These are phyloP conservation scores for Caenorhabditis zanzibari DNA, from an alignment of 2,888 invertebrate genomes.

Conservation along the genomic window DNA sequence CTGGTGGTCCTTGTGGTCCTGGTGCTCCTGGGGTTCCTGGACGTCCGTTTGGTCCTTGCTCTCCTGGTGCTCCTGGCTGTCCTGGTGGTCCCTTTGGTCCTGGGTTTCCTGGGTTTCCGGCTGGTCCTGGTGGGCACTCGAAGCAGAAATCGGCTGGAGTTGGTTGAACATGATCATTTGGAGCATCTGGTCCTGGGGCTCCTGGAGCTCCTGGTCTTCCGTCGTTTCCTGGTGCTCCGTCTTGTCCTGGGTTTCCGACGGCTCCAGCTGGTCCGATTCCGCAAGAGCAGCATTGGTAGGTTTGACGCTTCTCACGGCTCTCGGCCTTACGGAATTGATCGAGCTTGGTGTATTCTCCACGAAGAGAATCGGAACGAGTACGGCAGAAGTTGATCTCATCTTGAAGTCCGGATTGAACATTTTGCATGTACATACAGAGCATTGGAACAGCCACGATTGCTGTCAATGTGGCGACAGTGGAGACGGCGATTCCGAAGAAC, in stretches of 20 bases:
- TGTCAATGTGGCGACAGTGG: slow-evolving; percentile 73
- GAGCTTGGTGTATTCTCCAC: slow-evolving; percentile 76
- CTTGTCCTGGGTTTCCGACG: slow-evolving; percentile 68
- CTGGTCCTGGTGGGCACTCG: slow-evolving; percentile 75
- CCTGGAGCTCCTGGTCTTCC: slow-evolving; percentile 74
- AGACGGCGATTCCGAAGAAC: slow-evolving; percentile 79
- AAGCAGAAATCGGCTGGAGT: slow-evolving; percentile 76
- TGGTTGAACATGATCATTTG: slow-evolving; percentile 71
- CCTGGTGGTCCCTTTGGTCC: slow-evolving; percentile 78
- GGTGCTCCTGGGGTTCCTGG: slow-evolving; percentile 77
- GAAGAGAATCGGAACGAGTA: slow-evolving; percentile 72
- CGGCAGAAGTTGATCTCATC: slow-evolving; percentile 81
- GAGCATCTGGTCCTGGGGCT: slow-evolving; percentile 76
- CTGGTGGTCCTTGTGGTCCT: slow-evolving; percentile 79
- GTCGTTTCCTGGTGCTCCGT: slow-evolving; percentile 72
- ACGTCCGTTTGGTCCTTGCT: slow-evolving; percentile 76
- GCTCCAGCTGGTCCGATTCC: slow-evolving; percentile 73
- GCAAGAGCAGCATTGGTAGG: slow-evolving; percentile 76
- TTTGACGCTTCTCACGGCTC: slow-evolving; percentile 73
- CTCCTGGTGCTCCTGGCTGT: slow-evolving; percentile 72
- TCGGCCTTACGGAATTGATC: slow-evolving; percentile 68
- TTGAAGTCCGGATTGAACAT: slow-evolving; percentile 78
- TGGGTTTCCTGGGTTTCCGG: slow-evolving; percentile 76
- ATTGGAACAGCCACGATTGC: slow-evolving; percentile 74
- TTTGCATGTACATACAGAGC: slow-evolving; percentile 78